These are phyloP conservation scores for Lucifuga dentata DNA, from an alignment of 2,113 vertebrate species.

Conservation along the genomic window DNA sequence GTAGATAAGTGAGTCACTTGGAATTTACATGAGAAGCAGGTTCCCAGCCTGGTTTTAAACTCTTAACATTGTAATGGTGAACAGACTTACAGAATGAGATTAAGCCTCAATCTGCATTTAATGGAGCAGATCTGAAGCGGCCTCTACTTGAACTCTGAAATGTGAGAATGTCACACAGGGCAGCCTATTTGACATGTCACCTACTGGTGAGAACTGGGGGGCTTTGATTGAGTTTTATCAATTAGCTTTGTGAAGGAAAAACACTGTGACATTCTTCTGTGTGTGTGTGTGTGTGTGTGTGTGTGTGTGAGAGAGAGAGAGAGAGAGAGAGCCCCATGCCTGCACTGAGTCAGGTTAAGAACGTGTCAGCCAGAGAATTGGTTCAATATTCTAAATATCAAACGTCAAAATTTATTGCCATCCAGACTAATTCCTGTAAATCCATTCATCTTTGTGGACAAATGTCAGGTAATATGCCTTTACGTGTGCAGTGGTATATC, in stretches of 20 bases:
- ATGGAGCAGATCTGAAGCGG: slow-evolving; percentile 78
- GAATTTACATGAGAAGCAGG: slow-evolving; percentile 80
- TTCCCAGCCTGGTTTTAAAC: slow-evolving; percentile 81
- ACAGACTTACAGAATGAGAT: slow-evolving; percentile 81
- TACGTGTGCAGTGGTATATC: neutral
- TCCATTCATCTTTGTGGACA: neutral
- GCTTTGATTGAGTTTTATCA: slow-evolving; percentile 82
- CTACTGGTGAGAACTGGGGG: slow-evolving; percentile 74
- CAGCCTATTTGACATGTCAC: slow-evolving; percentile 80
- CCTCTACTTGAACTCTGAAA: slow-evolving; percentile 83
- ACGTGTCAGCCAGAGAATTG: slow-evolving; percentile 19
- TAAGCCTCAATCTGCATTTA: slow-evolving; percentile 82
- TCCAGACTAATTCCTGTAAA: neutral
- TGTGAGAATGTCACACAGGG: slow-evolving; percentile 83
- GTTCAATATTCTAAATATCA: neutral
- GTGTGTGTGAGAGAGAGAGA: too few relatives aligned
- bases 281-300: too few relatives aligned
- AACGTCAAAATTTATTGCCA: neutral
- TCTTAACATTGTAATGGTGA: slow-evolving; percentile 84
- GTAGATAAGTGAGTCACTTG: slow-evolving; percentile 54
- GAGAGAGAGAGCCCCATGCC: too few relatives aligned
- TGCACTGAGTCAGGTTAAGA: too few relatives aligned
- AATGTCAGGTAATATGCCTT: neutral
- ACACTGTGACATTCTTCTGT: slow-evolving; percentile 38
- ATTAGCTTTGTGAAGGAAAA: slow-evolving; percentile 75